A percentile compares a stretch with the other conserved stretches of the same genome.
These are phyloP conservation scores for Sarcophaga caerulescens DNA, from an alignment of 2,888 invertebrate genomes.

Conservation along the genomic window DNA sequence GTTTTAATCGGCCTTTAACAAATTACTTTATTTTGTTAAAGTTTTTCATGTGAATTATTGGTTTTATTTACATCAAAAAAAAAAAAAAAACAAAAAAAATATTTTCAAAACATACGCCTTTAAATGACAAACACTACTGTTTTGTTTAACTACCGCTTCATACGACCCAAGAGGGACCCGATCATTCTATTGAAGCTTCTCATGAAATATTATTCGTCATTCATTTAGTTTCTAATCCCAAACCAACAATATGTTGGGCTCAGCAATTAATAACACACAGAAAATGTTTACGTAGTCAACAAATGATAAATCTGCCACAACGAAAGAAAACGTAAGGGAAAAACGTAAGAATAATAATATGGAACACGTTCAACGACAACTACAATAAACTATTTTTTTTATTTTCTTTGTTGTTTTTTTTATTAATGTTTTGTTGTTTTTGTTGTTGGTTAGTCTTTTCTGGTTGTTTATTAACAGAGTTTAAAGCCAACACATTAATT, in stretches of 20 bases:
- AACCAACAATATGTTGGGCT: conserved; percentile 24
- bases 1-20: conserved; percentile 46
- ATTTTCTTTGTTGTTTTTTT: conserved; percentile 5
- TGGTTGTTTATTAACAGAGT: conserved; percentile 36
- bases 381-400: conserved; percentile 28
- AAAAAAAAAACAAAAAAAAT: neutral
- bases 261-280: conserved; percentile 48
- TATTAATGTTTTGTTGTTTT: neutral
- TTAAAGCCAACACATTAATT: conserved; percentile 40
- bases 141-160: neutral
- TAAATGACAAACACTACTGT: conserved; percentile 57
- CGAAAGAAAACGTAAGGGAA: neutral
- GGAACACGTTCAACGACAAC: conserved; percentile 48
- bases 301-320: no score
- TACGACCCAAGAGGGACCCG: neutral
- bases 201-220: conserved; percentile 62
- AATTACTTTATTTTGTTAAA: conserved; percentile 54
- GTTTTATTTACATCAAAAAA: conserved; percentile 32
- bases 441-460: neutral
- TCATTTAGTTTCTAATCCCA: conserved; percentile 47
- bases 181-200: neutral
- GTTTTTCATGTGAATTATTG: conserved; percentile 30
- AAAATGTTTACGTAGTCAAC: neutral
- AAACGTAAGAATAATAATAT: conserved; percentile 44
- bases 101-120: conserved; percentile 43